phyloP scores from a whole-genome alignment of 2,888 invertebrate species.

The Patella caerulea region DNA sequence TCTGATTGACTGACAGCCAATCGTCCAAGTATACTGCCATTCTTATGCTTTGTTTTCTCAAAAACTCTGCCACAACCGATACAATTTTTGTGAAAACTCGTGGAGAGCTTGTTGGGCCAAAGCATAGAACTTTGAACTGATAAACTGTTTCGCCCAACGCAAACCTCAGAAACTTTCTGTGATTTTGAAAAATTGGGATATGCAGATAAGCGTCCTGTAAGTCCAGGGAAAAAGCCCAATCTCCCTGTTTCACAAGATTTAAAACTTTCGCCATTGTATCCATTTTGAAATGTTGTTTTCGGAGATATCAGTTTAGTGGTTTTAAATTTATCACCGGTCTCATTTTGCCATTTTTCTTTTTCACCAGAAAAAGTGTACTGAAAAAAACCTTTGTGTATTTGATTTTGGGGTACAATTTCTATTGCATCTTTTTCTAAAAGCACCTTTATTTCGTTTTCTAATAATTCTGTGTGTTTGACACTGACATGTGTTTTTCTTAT shows the following conservation, averaged over 20 bases:
- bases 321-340: constrained; percentile 28
- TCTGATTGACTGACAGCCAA: constrained; percentile 30
- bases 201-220: constrained; percentile 34
- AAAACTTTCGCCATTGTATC: constrained; percentile 32
- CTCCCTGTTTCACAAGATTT: constrained; percentile 32
- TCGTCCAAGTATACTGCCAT: constrained; percentile 34
- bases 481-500: too few relatives aligned
- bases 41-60: constrained; percentile 27
- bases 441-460: too few relatives aligned
- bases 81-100: constrained; percentile 34
- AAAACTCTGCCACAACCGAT: constrained; percentile 30
- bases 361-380: constrained; percentile 35
- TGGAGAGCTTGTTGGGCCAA: constrained; percentile 32
- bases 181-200: constrained; percentile 24
- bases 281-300: constrained; percentile 39
- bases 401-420: constrained; percentile 25
- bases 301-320: constrained; percentile 39
- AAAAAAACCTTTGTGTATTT: constrained; percentile 33
- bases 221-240: constrained; percentile 33
- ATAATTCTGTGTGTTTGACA: too few relatives aligned
- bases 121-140: too few relatives aligned
- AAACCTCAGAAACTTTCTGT: constrained; percentile 35
- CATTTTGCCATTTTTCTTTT: constrained; percentile 22
- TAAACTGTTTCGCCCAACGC: too few relatives aligned
- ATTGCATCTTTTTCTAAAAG: too few relatives aligned